phyloP scores from a whole-genome alignment of 1,140 invertebrate species.

The Capitella teleta region DNA sequence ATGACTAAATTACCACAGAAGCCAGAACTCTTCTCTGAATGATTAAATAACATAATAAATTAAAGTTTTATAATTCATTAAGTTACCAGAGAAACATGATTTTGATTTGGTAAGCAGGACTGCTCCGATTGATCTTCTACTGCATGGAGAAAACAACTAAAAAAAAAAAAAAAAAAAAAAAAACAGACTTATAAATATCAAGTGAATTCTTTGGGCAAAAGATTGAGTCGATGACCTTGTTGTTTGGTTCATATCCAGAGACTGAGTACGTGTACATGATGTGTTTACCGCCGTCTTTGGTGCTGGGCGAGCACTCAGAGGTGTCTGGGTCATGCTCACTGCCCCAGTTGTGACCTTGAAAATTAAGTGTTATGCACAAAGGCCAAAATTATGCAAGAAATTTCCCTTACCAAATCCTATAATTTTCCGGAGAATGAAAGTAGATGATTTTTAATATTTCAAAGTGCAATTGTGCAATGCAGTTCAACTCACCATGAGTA shows the following conservation, averaged over 20 bases:
- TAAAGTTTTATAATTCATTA: not conserved
- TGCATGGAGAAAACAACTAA: slow-evolving; percentile 88
- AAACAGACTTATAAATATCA: too few relatives aligned
- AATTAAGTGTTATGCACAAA: too few relatives aligned
- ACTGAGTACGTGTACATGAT: slow-evolving; percentile 98
- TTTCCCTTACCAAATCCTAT: not conserved
- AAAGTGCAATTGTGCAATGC: not conserved
- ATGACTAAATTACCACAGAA: slow-evolving; percentile 88
- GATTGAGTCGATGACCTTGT: slow-evolving; percentile 70
- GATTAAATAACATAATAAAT: not conserved
- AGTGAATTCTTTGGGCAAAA: too few relatives aligned
- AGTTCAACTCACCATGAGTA: slow-evolving; percentile 58
- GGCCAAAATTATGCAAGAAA: not conserved
- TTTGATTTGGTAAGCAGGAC: slow-evolving; percentile 83
- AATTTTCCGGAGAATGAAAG: not conserved
- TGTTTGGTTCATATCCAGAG: slow-evolving; percentile 91
- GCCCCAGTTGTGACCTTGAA: slow-evolving; percentile 94
- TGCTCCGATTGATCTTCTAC: slow-evolving; percentile 78
- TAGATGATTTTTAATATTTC: not conserved
- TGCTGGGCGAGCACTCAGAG: slow-evolving; percentile 81
- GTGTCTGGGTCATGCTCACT: slow-evolving; percentile 93
- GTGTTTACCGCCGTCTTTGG: slow-evolving; percentile 78
- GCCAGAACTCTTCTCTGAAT: slow-evolving; percentile 72
- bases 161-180: too few relatives aligned
- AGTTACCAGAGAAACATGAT: slow-evolving; percentile 63